phyloP scores from a whole-genome alignment of 2,113 vertebrate species.

The Nycticebus coucang region DNA sequence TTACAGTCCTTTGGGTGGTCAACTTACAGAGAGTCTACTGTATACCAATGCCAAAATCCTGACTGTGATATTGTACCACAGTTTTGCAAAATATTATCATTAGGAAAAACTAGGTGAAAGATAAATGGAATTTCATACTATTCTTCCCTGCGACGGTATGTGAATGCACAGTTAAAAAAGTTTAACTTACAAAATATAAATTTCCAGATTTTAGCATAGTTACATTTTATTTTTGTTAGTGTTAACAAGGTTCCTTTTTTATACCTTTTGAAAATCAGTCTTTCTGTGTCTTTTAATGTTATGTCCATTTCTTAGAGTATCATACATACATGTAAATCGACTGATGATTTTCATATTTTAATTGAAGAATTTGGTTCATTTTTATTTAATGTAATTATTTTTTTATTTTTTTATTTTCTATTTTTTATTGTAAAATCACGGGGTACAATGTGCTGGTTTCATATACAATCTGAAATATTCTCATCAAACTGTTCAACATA shows the following conservation, averaged over 20 bases:
- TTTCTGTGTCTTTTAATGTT: neutral
- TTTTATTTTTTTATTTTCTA: no score
- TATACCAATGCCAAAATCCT: neutral
- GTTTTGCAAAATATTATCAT: neutral
- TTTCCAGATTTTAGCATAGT: neutral
- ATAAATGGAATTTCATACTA: neutral
- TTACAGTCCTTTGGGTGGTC: no score
- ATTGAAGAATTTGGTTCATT: neutral
- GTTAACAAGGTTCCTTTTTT: neutral
- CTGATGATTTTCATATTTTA: neutral
- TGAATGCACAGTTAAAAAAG: neutral
- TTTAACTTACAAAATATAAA: neutral
- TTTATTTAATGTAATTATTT: neutral
- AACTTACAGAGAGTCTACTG: no score
- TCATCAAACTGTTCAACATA: no score
- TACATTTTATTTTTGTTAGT: neutral
- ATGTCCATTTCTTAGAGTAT: neutral
- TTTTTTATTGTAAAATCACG: no score
- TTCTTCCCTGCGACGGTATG: neutral
- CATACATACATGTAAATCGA: neutral
- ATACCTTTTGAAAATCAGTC: neutral
- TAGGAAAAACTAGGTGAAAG: neutral
- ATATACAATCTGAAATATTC: no score
- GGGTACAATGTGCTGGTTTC: no score
- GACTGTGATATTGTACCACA: neutral